Conservation (phyloP, 2,113 vertebrate genomes). For the Carassius gibelio region DNA sequence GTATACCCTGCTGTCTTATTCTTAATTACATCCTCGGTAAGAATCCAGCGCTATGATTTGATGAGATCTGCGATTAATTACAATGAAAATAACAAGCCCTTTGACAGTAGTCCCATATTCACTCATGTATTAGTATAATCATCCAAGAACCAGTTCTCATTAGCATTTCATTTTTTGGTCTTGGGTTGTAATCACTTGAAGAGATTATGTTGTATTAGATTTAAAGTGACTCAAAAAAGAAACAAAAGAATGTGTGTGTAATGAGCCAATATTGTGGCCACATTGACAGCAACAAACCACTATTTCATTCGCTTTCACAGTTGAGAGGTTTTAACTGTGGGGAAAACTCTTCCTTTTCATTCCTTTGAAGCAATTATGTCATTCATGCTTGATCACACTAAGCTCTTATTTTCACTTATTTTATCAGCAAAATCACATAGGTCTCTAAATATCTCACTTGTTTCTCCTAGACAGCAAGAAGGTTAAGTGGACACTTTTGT, state of each 20-base stretch:
- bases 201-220: conserved; percentile 23
- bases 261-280: not conserved
- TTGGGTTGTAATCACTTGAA: conserved; percentile 25
- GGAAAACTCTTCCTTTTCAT: conserved; percentile 9
- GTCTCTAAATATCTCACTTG: not conserved
- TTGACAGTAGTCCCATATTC: conserved; percentile 4
- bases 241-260: conserved; percentile 21
- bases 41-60: conserved; percentile 37
- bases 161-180: conserved; percentile 3
- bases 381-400: not conserved
- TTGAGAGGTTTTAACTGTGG: not conserved
- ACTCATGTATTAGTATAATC: not conserved
- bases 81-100: conserved; percentile 31
- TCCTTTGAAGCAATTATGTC: conserved; percentile 7
- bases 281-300: not conserved
- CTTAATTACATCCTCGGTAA: conserved; percentile 42
- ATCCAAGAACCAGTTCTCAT: not conserved
- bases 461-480: not conserved
- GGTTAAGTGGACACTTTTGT: not conserved
- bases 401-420: not conserved
- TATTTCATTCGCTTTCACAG: not conserved
- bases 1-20: conserved; percentile 38
- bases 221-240: not conserved
- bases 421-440: conserved; percentile 1
- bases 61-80: conserved; percentile 51